Evolutionary conservation across 2,797 vertebrate genomes (phyloP).

Genomic region (Thripadectes ignobilis): DNA sequence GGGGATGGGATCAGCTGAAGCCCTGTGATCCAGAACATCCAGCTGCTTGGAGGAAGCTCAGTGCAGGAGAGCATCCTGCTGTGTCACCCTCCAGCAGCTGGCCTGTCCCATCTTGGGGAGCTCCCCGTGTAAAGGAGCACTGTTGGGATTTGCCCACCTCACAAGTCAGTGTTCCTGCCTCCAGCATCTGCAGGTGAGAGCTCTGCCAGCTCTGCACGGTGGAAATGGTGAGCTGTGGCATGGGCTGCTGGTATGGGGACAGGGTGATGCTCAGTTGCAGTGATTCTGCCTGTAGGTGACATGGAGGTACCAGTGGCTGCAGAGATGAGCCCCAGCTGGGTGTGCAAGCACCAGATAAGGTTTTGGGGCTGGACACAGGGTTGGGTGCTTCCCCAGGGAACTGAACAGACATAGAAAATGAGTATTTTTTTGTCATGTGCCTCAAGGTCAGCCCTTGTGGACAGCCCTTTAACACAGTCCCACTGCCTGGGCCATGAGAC

Average conservation of each 20-base stretch:
- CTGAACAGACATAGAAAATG: neutral
- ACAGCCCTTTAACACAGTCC: neutral
- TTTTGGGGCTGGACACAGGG: neutral
- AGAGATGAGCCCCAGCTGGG: neutral
- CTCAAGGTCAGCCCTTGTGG: neutral
- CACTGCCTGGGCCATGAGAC: neutral
- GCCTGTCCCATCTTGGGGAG: neutral
- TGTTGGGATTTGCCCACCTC: neutral
- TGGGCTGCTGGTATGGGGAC: neutral
- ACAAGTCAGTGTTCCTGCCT: fast-evolving
- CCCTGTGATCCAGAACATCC: fast-evolving
- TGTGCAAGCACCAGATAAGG: neutral
- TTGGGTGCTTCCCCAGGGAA: fast-evolving
- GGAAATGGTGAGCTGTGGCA: neutral
- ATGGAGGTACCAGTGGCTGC: neutral
- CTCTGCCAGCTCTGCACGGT: fast-evolving
- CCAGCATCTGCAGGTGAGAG: fast-evolving
- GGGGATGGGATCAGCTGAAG: neutral
- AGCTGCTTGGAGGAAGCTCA: neutral
- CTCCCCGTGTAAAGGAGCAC: neutral
- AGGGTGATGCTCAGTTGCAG: neutral
- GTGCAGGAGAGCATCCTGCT: fast-evolving
- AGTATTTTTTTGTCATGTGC: fast-evolving
- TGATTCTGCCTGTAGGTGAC: neutral
- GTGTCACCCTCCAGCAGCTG: neutral